A percentile compares a stretch with the other conserved stretches of the same genome.
Evolutionary conservation across 2,888 invertebrate species (phyloP).

Genomic region (Charanyca ferruginea): DNA sequence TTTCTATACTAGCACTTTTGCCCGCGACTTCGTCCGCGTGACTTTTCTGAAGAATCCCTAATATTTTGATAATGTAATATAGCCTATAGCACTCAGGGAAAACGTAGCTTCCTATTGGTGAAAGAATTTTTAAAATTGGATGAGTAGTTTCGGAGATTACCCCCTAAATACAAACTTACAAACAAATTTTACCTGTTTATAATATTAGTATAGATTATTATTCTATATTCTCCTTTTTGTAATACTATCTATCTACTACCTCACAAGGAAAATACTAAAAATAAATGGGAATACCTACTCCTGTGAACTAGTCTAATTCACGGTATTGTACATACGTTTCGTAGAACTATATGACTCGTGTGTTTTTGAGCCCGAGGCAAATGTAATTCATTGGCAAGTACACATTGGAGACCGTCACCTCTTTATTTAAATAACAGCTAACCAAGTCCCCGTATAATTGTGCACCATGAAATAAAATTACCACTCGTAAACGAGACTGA

Average conservation of each 20-base stretch:
- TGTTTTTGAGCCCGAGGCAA: conserved; percentile 26
- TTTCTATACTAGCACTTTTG: neutral
- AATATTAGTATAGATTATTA: too few relatives aligned
- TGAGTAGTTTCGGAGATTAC: too few relatives aligned
- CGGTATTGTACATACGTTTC: conserved; percentile 12
- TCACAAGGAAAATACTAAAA: neutral
- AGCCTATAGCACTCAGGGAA: too few relatives aligned
- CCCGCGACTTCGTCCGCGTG: too few relatives aligned
- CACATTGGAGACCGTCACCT: conserved; percentile 29
- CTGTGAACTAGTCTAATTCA: neutral
- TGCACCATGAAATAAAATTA: conserved; percentile 74
- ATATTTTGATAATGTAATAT: too few relatives aligned
- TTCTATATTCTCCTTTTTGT: too few relatives aligned
- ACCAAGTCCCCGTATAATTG: conserved; percentile 63
- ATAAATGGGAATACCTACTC: neutral
- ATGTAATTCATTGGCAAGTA: conserved; percentile 38
- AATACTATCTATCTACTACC: neutral
- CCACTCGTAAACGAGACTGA: conserved; percentile 72
- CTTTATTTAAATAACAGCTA: conserved; percentile 55
- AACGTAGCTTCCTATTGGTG: too few relatives aligned
- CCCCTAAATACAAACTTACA: too few relatives aligned
- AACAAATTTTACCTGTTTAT: too few relatives aligned
- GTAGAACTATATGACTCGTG: conserved; percentile 21
- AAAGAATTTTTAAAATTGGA: too few relatives aligned
- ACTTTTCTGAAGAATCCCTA: too few relatives aligned